phyloP scores from a whole-genome alignment of 2,888 invertebrate species.

The Cheilosia pagana region DNA sequence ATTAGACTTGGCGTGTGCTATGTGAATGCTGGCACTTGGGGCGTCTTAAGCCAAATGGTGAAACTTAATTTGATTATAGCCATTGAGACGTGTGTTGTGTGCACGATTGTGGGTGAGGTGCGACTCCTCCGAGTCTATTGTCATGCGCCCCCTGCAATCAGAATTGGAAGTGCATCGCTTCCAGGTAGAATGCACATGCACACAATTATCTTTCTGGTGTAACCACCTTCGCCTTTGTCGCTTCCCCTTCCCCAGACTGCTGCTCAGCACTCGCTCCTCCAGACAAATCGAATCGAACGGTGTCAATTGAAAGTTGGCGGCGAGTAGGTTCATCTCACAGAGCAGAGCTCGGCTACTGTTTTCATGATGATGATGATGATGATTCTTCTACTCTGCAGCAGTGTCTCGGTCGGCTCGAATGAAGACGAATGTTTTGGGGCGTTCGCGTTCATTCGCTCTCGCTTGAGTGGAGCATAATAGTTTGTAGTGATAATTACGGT shows the following conservation, averaged over 20 bases:
- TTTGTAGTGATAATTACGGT: constrained; percentile 64
- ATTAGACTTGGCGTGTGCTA: constrained; percentile 51
- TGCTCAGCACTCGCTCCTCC: not conserved
- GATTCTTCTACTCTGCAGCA: not conserved
- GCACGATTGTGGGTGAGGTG: constrained; percentile 51
- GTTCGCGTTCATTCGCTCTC: constrained; percentile 26
- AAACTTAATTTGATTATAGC: constrained; percentile 71
- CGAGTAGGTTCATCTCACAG: constrained; percentile 7
- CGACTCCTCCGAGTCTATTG: constrained; percentile 15
- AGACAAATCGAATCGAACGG: constrained; percentile 50
- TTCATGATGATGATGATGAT: constrained; percentile 19
- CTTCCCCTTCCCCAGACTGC: not conserved
- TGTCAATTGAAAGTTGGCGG: constrained; percentile 63
- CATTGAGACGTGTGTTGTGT: constrained; percentile 24
- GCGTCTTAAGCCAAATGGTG: constrained; percentile 57
- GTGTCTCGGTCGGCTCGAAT: not conserved
- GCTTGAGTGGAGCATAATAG: constrained; percentile 23
- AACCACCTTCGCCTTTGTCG: constrained; percentile 13
- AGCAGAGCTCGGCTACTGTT: constrained; percentile 60
- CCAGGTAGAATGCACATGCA: constrained; percentile 40
- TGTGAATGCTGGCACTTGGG: constrained; percentile 46
- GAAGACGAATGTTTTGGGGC: constrained; percentile 56
- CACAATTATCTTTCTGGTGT: constrained; percentile 43
- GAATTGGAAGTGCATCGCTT: constrained; percentile 53
- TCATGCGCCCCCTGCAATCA: constrained; percentile 28